Conservation (phyloP, 2,888 invertebrate genomes). For the Caenorhabditis becei region DNA sequence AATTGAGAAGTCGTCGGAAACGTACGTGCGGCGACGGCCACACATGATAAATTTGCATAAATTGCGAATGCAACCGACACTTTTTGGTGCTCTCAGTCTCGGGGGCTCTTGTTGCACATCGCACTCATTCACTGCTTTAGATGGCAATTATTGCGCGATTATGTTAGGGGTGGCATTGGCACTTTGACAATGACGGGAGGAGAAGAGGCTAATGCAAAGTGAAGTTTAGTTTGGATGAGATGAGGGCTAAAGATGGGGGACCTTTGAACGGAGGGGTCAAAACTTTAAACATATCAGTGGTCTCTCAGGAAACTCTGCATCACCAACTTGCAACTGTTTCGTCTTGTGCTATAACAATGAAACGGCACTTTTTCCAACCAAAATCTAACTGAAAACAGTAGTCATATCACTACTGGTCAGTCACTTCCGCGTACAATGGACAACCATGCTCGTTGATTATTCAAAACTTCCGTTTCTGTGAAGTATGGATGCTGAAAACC, state of each 20-base stretch:
- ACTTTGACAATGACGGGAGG: constrained; percentile 30
- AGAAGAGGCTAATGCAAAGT: constrained; percentile 4
- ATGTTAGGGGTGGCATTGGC: constrained; percentile 40
- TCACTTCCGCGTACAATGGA: too few relatives aligned
- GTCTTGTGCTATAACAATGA: too few relatives aligned
- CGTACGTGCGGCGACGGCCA: constrained; percentile 13
- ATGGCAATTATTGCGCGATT: constrained; percentile 50
- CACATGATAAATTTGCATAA: constrained; percentile 52
- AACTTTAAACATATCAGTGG: too few relatives aligned
- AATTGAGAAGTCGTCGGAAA: constrained; percentile 44
- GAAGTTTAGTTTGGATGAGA: background rate
- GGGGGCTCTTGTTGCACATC: constrained; percentile 15
- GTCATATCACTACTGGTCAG: too few relatives aligned
- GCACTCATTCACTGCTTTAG: constrained; percentile 1
- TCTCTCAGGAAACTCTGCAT: too few relatives aligned
- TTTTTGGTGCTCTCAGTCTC: constrained; percentile 35
- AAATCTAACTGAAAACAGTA: too few relatives aligned
- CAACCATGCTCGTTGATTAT: background rate
- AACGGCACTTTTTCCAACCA: too few relatives aligned
- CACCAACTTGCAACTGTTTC: too few relatives aligned
- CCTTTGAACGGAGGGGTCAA: too few relatives aligned
- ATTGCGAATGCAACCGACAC: constrained; percentile 50
- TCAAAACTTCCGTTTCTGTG: background rate
- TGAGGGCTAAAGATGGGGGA: too few relatives aligned
- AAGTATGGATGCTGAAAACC: background rate